Base-by-base conservation (phyloP, 2,113 vertebrate genomes). In the Spilogale gracilis region DNA sequence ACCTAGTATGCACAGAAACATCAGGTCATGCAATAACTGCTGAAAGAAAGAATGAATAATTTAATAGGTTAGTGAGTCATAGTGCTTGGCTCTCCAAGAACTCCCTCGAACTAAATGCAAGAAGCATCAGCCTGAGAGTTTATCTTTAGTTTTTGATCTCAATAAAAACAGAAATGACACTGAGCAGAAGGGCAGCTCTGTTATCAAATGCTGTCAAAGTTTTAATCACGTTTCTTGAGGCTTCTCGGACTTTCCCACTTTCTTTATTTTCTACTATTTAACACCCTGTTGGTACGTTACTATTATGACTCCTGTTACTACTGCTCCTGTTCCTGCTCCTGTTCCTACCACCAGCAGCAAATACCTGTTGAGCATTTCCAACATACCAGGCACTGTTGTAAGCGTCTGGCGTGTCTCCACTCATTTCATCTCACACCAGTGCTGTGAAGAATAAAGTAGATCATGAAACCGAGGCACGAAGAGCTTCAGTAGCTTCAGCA, bases 381-480 rank as follows among this genome's bases (percentile, higher is more conserved):
- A 18, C 25, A 20, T 3, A 13, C n/a, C n/a, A 18, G 25, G 9
- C 23, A 23, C 10, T 32, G 6, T 52, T n/a, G 10, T 48, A 84
- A 65, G 45, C 14, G 52, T 58, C 85, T 48, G n/a, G 16, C 48
- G 4, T 20, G 3, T 23, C 18, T 76, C 90, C 27, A 60, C 6
- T 85, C 82, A 94, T 74, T 87, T 91, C 74, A 43, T 93, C 67
- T 86, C 32, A 91, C 0, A 21, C 78, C 20, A 89, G 43, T 93
- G 21, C 61, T 81, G 32, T 50, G 27, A 90, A 67, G 38, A 93
- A 69, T 63, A 79, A 73, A 87, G 23, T 50, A 71, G 23, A 84
- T 84, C 71, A 88, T 76, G 48, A 84, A 97, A 96, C 2, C 43
- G 88, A 96, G 83, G 13, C 20, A 58, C 21, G 0, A 1, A 89